A percentile compares a stretch with the other conserved stretches of the same genome.
Conservation (phyloP, 2,888 invertebrate species). For the Leistus spinibarbis region DNA sequence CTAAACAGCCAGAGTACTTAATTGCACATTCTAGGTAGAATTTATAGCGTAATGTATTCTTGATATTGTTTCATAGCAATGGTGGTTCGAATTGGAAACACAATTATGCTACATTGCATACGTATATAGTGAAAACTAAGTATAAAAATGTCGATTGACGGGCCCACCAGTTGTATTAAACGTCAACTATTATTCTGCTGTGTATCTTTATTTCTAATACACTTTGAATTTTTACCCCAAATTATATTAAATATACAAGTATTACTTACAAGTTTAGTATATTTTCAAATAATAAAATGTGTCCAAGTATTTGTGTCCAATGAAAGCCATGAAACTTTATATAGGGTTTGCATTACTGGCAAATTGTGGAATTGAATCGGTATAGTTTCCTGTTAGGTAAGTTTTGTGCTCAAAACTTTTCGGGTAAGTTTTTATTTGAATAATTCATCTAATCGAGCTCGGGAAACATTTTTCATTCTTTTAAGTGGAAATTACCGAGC, state of each 20-base stretch:
- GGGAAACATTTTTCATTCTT: neutral
- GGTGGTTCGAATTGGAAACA: no score
- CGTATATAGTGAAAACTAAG: no score
- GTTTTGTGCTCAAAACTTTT: slow-evolving; percentile 25
- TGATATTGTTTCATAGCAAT: no score
- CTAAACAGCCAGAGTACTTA: neutral
- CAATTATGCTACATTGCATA: no score
- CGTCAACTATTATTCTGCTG: no score
- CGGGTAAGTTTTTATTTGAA: slow-evolving; percentile 23
- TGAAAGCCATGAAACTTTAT: neutral
- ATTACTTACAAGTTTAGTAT: neutral
- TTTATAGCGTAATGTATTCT: no score
- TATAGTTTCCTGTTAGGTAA: slow-evolving; percentile 7
- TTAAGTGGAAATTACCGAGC: neutral
- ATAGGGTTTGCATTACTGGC: slow-evolving; percentile 18
- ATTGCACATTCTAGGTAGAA: neutral
- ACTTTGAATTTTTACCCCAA: no score
- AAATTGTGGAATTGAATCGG: slow-evolving; percentile 25
- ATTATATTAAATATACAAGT: no score
- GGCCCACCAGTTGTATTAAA: no score
- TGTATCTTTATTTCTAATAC: no score
- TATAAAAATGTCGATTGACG: no score
- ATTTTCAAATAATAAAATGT: neutral
- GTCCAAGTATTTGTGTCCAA: neutral
- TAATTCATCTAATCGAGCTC: slow-evolving; percentile 9